Percentiles rank a stretch among this genome's conserved stretches.
Conservation (phyloP, 2,797 vertebrate species). For the Zalophus californianus region DNA sequence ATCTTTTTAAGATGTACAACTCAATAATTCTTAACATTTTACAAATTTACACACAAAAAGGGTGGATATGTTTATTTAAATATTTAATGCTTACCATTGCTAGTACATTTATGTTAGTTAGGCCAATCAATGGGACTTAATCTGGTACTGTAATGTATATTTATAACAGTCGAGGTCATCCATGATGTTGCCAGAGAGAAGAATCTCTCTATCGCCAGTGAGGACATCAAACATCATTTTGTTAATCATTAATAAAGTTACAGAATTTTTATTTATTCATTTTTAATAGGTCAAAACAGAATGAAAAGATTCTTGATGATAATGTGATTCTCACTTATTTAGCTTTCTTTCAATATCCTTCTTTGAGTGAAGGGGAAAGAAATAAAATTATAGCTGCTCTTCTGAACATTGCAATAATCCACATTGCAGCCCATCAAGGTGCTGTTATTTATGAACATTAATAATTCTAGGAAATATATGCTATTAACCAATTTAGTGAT, state of each 20-base stretch:
- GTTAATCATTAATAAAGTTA: background rate
- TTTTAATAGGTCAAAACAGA: background rate
- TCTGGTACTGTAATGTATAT: background rate
- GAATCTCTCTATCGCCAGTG: background rate
- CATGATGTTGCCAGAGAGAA: background rate
- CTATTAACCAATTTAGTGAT: background rate
- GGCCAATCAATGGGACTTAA: background rate
- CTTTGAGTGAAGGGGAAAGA: background rate
- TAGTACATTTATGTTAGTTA: background rate
- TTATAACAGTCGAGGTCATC: background rate
- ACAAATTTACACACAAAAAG: background rate
- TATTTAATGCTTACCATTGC: background rate
- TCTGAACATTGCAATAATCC: background rate
- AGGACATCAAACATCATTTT: background rate
- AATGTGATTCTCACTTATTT: background rate
- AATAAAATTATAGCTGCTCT: background rate
- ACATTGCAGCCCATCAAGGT: background rate
- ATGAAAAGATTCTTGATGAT: background rate
- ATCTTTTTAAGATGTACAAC: background rate
- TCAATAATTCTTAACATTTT: background rate
- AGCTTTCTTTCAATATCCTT: background rate
- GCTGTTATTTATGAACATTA: background rate
- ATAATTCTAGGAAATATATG: slow-evolving; percentile 26
- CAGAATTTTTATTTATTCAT: background rate
- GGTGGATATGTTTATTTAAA: background rate